phyloP scores from a whole-genome alignment of 2,888 invertebrate genomes.

The Ectemnius cavifrons region DNA sequence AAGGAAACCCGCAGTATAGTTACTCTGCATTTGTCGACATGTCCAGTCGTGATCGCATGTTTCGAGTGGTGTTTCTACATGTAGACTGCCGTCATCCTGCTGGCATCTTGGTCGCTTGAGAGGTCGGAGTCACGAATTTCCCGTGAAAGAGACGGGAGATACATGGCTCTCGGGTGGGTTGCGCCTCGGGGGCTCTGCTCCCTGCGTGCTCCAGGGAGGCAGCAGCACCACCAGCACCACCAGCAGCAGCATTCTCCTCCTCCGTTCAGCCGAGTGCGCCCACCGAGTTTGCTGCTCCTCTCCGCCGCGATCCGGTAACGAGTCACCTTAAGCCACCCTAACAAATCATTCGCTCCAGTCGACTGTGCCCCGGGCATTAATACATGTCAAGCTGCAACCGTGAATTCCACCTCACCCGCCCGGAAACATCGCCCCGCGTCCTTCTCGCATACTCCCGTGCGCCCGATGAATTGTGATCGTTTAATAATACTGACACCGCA shows the following conservation, averaged over 20 bases:
- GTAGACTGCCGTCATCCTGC: no score
- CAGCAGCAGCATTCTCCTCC: not conserved
- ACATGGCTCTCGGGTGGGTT: no score
- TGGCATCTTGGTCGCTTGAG: no score
- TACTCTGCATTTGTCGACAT: no score
- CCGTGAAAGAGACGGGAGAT: not conserved
- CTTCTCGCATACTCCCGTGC: not conserved
- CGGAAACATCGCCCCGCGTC: constrained; percentile 3
- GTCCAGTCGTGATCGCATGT: no score
- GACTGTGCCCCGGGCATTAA: constrained; percentile 54
- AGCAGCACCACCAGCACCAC: no score
- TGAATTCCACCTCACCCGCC: constrained; percentile 10
- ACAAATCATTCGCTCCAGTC: constrained; percentile 70
- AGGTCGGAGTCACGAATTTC: not conserved
- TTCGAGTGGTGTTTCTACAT: no score
- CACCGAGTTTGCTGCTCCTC: constrained; percentile 55
- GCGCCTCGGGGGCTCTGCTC: no score
- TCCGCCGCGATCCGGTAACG: constrained; percentile 62
- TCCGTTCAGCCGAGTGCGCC: constrained; percentile 10
- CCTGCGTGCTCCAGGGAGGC: not conserved
- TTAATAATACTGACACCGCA: no score
- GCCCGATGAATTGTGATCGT: no score
- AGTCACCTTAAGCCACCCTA: constrained; percentile 69
- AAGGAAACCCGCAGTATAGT: no score
- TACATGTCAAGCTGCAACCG: constrained; percentile 23